Conservation (phyloP, 2,797 vertebrate species). For the Gila robusta region DNA sequence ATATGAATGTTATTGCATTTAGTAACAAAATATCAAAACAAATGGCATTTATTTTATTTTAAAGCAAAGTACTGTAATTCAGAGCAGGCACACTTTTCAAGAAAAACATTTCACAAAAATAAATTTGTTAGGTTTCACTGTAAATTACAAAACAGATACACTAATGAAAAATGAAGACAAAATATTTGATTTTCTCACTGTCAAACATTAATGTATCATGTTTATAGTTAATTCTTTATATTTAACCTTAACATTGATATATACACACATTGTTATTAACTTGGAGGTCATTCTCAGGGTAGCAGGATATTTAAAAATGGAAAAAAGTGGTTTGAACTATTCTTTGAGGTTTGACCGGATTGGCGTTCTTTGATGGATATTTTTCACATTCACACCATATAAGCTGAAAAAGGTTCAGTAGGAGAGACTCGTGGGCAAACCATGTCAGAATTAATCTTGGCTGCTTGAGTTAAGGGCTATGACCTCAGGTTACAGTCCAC, state of each 20-base stretch:
- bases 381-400: conserved; percentile 74
- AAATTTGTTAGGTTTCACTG: neutral
- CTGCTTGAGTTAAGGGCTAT: conserved; percentile 57
- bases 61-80: neutral
- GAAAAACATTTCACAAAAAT: neutral
- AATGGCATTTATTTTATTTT: neutral
- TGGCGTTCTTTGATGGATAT: conserved; percentile 66
- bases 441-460: conserved; percentile 73
- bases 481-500: conserved; percentile 61
- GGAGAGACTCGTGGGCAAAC: conserved; percentile 65
- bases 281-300: neutral
- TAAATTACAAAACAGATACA: neutral
- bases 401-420: conserved; percentile 74
- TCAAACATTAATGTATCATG: neutral
- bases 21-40: neutral
- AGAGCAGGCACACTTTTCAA: neutral
- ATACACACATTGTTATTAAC: neutral
- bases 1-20: neutral
- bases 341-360: conserved; percentile 54
- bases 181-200: neutral
- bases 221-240: neutral
- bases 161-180: neutral
- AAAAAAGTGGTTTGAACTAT: conserved; percentile 42
- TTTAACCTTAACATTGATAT: neutral
- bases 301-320: neutral